Evolutionary conservation across 2,113 vertebrate genomes (phyloP), one percentile per base, ranked within the genome.

Genomic region (Gasterosteus nipponicus): DNA sequence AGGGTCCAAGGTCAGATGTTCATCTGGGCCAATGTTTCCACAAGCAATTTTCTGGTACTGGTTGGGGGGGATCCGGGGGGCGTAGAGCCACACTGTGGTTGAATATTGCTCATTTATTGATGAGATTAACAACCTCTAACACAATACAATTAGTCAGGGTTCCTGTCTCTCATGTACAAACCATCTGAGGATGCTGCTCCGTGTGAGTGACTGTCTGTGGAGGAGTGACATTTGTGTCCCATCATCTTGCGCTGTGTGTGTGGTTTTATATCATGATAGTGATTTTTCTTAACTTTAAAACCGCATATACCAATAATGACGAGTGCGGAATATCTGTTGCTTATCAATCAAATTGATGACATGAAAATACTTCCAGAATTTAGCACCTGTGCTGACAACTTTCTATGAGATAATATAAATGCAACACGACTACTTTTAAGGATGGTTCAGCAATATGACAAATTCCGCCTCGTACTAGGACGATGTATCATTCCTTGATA

Each of bases 1-100:
- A 44, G 15, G 69, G 33, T 61, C 63, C 53, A 82, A 83, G 86
- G 85, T 75, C 75, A 75, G n/a, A 29, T 0, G 5, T 57, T 49
- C 10, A 33, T 16, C 29, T 38, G 46, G 33, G 14, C 18, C 63
- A 57, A 5, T 68, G 49, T 84, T 73, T 75, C 42, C 68, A 46
- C 58, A 26, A 60, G 56, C 35, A 46, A 47, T 63, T 62, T 57
- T 56, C 39, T 60, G 35, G 19, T 16, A 31, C 16, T 56, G 39
- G 53, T 31, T 60, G 46, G 44, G n/a, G 10, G 18, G 44, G 1
- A 26, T 26, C 22, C 22, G 22, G 46, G 15, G 18, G 46, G 16
- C 46, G 26, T 44, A 4, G 26, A 6, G 8, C 38, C 2, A 39
- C 4, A 39, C 39, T 39, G 29, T 69, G 26, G 65, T 56, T 56